Evolutionary conservation across 2,113 vertebrate genomes (phyloP).

Genomic region (Ptilonorhynchus violaceus): DNA sequence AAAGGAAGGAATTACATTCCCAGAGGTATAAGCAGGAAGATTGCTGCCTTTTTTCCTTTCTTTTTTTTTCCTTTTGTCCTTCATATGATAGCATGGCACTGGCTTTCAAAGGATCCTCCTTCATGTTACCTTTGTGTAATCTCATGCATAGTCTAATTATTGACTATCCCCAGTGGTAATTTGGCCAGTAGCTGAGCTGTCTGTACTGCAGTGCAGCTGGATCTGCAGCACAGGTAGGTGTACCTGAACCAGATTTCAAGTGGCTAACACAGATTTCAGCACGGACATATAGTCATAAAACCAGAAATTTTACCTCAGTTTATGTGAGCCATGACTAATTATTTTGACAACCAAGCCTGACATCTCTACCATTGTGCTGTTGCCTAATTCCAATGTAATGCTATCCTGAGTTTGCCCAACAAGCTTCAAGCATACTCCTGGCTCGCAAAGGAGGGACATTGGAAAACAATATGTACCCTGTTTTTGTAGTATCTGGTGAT

Average conservation of each 20-base stretch:
- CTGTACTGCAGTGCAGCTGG: not conserved
- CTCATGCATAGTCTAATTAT: constrained; percentile 27
- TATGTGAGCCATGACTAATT: not conserved
- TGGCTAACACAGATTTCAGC: not conserved
- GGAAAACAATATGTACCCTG: not conserved
- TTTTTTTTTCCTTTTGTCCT: not conserved
- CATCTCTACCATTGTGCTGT: not conserved
- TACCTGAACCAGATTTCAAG: not conserved
- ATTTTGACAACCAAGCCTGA: not conserved
- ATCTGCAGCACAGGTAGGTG: not conserved
- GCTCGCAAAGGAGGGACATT: not conserved
- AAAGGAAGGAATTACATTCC: constrained; percentile 12
- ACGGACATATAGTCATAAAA: not conserved
- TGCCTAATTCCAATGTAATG: not conserved
- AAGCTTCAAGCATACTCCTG: not conserved
- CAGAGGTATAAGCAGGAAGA: not conserved
- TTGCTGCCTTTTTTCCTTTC: not conserved
- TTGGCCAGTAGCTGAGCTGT: not conserved
- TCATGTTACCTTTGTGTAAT: not conserved
- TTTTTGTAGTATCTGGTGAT: not conserved
- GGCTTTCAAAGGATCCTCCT: constrained; percentile 13
- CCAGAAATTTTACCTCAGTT: not conserved
- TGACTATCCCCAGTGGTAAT: constrained; percentile 4
- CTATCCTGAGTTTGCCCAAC: not conserved
- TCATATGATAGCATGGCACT: not conserved